Percentiles rank a stretch among this genome's conserved stretches.
phyloP scores from a whole-genome alignment of 2,113 vertebrate genomes.

The Pseudorasbora parva region DNA sequence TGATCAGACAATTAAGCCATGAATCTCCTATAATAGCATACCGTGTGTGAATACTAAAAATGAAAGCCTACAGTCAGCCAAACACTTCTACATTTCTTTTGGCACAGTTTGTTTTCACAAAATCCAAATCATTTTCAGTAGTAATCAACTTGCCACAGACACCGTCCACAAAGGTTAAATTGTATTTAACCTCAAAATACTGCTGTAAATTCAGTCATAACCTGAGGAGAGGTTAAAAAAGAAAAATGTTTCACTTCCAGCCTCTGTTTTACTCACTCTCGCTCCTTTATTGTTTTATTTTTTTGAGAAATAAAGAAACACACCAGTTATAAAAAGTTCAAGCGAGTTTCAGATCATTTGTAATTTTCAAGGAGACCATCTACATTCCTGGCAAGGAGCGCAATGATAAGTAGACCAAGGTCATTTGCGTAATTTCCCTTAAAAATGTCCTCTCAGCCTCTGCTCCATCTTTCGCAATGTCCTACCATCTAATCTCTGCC shows the following conservation, averaged over 20 bases:
- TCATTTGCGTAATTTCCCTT: slow-evolving; percentile 51
- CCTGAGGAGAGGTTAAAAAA: not conserved
- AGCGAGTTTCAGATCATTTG: slow-evolving; percentile 15
- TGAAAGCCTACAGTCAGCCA: not conserved
- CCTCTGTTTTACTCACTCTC: not conserved
- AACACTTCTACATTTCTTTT: not conserved
- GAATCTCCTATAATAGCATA: not conserved
- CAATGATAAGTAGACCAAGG: slow-evolving; percentile 42
- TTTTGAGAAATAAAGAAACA: not conserved
- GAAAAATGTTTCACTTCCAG: not conserved
- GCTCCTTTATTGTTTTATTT: no score
- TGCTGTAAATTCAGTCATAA: not conserved
- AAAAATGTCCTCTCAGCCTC: slow-evolving; percentile 48
- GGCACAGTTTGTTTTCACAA: not conserved
- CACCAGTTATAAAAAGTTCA: not conserved
- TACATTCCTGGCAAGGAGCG: slow-evolving; percentile 7
- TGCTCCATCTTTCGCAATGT: slow-evolving; percentile 46
- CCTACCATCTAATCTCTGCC: slow-evolving; percentile 47
- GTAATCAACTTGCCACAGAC: not conserved
- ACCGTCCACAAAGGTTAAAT: not conserved
- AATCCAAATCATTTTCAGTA: not conserved
- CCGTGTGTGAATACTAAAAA: not conserved
- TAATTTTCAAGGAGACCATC: slow-evolving; percentile 22
- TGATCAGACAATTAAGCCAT: not conserved
- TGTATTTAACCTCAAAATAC: not conserved